Conservation (phyloP, 2,113 vertebrate species). For the Holacanthus passer region DNA sequence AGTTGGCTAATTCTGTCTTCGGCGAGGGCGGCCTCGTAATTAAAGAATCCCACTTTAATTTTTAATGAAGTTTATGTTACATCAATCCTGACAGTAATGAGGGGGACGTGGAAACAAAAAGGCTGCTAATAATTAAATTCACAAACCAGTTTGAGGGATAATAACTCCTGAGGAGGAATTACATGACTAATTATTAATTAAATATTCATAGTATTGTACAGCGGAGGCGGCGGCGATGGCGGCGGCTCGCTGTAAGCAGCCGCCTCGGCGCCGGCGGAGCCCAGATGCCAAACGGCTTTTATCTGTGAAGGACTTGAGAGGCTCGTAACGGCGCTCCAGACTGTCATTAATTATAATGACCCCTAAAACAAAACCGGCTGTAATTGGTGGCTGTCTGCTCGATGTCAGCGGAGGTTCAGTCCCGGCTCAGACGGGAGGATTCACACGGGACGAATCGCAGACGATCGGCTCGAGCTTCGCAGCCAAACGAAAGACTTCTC, state of each 20-base stretch:
- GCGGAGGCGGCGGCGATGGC: constrained; percentile 76
- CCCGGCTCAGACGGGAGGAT: not conserved
- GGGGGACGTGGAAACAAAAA: constrained; percentile 98
- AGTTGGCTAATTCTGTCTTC: constrained; percentile 99
- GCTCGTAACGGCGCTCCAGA: constrained; percentile 80
- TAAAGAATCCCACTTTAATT: constrained; percentile 99
- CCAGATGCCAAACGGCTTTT: constrained; percentile 86
- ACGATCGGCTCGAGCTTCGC: no score
- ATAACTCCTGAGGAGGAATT: constrained; percentile 98
- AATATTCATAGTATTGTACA: constrained; percentile 93
- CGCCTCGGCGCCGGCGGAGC: constrained; percentile 86
- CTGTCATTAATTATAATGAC: constrained; percentile 89
- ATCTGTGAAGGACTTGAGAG: constrained; percentile 85
- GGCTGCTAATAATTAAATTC: constrained; percentile 99
- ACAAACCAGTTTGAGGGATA: constrained; percentile 95
- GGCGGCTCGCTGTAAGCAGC: constrained; percentile 81
- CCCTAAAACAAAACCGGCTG: constrained; percentile 88
- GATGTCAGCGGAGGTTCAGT: constrained; percentile 12
- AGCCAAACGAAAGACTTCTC: no score
- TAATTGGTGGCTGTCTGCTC: constrained; percentile 82
- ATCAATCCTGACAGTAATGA: constrained; percentile 99
- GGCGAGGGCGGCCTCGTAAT: constrained; percentile 98
- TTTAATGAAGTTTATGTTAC: constrained; percentile 99
- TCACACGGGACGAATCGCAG: not conserved
- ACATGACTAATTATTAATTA: constrained; percentile 99